Percentiles rank a stretch among this genome's conserved stretches.
phyloP scores from a whole-genome alignment of 2,888 invertebrate species.

The Schrankia costaestrigalis region DNA sequence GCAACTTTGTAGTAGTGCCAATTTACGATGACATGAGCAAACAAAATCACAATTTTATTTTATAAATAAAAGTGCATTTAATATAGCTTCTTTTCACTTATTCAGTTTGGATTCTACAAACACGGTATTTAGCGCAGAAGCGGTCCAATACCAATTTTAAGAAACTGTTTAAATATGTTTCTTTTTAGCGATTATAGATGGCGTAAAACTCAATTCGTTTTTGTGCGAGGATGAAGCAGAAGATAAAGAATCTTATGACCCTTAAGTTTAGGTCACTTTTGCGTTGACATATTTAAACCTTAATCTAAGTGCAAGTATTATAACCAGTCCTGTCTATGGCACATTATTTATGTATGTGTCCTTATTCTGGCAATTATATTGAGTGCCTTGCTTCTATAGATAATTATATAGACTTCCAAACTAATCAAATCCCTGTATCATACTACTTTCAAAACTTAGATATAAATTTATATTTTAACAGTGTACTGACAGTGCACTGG shows the following conservation, averaged over 20 bases:
- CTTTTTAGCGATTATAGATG: no score
- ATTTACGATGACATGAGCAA: slow-evolving; percentile 13
- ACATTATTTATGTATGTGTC: slow-evolving; percentile 20
- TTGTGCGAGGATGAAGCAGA: no score
- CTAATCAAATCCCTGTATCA: no score
- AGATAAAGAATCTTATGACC: no score
- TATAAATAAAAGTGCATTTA: slow-evolving; percentile 24
- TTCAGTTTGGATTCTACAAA: slow-evolving; percentile 1
- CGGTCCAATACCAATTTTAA: not conserved
- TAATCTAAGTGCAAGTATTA: slow-evolving; percentile 8
- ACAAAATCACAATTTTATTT: slow-evolving; percentile 26
- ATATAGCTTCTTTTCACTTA: slow-evolving; percentile 3
- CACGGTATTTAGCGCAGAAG: not conserved
- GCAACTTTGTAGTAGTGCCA: slow-evolving; percentile 4
- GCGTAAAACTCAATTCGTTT: no score
- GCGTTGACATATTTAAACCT: slow-evolving; percentile 3
- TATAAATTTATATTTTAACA: no score
- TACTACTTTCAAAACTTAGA: no score
- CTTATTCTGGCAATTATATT: slow-evolving; percentile 10
- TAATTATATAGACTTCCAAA: no score
- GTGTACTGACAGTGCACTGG: no score
- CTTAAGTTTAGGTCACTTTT: no score
- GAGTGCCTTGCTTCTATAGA: slow-evolving; percentile 8
- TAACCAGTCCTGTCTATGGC: slow-evolving; percentile 30
- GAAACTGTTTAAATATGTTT: not conserved